Base-by-base conservation (phyloP, 2,113 vertebrate genomes). In the Lota lota region DNA sequence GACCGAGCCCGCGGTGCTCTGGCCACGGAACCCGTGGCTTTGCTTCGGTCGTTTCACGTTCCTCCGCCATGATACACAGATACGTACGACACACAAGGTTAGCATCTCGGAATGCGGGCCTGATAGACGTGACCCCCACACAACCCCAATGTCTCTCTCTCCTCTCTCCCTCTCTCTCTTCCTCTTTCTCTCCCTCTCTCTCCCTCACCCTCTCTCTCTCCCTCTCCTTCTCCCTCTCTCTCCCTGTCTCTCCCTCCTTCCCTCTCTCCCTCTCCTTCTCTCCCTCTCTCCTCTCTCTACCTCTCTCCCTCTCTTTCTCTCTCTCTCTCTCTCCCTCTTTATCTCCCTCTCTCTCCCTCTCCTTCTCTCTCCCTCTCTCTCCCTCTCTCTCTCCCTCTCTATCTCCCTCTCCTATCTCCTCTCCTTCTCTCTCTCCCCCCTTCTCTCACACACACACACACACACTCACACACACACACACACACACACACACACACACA, bases 61-160 rank as follows among this genome's bases (percentile, higher is more conserved):
- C 79, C 78, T 67, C 58, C 10, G 76, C 22, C 24, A 79, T 75
- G 81, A 86, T 16, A n/a, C n/a, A n/a, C n/a, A n/a, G n/a, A n/a
- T n/a, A n/a, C n/a, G n/a, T n/a, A n/a, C n/a, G n/a, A n/a, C n/a
- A 63, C 89, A 92, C 79, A 86, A 73, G 86, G 63, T 47, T 54
- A 77, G 76, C 88, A 88, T 89, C 83, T 79, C 88, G 85, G 79
- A 80, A 70, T 51, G 21, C 0, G 72, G 64, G 70, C n/a, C 74
- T 22, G 83, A 72, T 15, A 6, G 63, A 63, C 72, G 11, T 10
- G 17, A 61, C 58, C 53, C 15, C 28, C 28, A 7, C 28, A 33
- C 7, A 33, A 3, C 28, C 28, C 28, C 28, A 7, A 33, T 33
- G 28, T 66, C 70, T 50, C 61, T 12, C 22, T 64, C 61, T 54